Conservation (phyloP, 1,140 invertebrate species). For the Pseudachorutes palmiensis region DNA sequence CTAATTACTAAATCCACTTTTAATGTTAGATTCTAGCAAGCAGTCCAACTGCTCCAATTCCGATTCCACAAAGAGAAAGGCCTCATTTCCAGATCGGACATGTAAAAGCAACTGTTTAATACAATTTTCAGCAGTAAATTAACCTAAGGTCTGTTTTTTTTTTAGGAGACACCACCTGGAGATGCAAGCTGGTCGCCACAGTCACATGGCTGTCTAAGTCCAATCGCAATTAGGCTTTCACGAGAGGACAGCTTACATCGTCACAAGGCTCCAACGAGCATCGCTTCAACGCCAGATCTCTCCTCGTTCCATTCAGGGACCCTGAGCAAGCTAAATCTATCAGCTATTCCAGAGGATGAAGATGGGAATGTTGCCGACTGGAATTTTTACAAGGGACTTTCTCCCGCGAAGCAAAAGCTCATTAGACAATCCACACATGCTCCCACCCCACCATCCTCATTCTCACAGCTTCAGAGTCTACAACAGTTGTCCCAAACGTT, state of each 20-base stretch:
- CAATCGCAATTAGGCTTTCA: conserved; percentile 18
- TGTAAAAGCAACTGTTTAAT: conserved; percentile 10
- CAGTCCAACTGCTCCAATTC: neutral
- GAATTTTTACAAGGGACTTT: conserved; percentile 25
- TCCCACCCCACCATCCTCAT: neutral
- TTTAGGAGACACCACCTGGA: conserved; percentile 27
- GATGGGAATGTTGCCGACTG: conserved; percentile 25
- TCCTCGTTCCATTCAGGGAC: neutral
- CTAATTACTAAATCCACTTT: too few relatives aligned
- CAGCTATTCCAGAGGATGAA: conserved; percentile 32
- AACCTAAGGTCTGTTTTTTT: neutral
- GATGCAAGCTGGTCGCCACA: conserved; percentile 26
- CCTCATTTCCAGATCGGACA: conserved; percentile 28
- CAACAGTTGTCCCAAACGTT: neutral
- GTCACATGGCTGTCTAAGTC: conserved; percentile 18
- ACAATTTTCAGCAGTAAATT: neutral
- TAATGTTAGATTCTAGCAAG: neutral
- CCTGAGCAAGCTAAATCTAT: conserved; percentile 26
- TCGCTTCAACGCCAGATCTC: neutral
- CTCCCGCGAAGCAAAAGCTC: conserved; percentile 21
- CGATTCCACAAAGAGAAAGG: conserved; percentile 5
- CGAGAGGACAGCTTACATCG: conserved; percentile 8
- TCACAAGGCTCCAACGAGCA: neutral
- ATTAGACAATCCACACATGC: conserved; percentile 20
- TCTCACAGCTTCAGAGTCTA: neutral